Evolutionary conservation across 1,140 invertebrate genomes (phyloP), one percentile per base, ranked within the genome.

Genomic region (Ceratosolen solmsi): DNA sequence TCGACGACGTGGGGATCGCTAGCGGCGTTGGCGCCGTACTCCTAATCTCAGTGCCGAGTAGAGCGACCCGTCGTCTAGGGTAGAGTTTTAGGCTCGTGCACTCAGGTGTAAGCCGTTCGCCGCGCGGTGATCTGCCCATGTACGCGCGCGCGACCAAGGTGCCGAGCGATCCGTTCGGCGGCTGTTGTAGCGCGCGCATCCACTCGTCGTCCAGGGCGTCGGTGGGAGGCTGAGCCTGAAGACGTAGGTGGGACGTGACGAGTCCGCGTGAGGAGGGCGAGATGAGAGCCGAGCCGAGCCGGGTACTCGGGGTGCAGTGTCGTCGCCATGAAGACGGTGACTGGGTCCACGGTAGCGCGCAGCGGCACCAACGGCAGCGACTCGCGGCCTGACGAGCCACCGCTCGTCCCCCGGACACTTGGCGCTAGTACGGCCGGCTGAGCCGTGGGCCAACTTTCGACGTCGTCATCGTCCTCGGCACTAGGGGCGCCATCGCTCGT

Each of bases 271-370:
- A n/a, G n/a, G n/a, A n/a, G n/a, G n/a, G n/a, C n/a, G n/a, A n/a
- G 7, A 65, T 65, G 75, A 77, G 58, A 38, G 41, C 58, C 54
- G 41, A 77, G 4, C n/a, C 41, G 49, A 30, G 75, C 25, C 60
- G 51, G 22, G 33, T 79, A 63, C 65, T 22, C 46, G 77, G 51
- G 65, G 27, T 38, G 22, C 15, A 65, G 60, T 36, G 13, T 58
- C 33, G 0, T 51, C 70, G 72, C 30, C 36, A 58, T 27, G 25
- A 72, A 36, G 30, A 30, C n/a, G 30, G 27, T 41, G 25, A 30
- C 60, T 30, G n/a, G 22, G 17, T 74, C 63, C 30, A 17, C 27
- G 49, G 5, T 22, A 56, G 49, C 25, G 17, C 72, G 36, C 74
- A 27, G 13, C 46, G 33, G 54, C 58, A 17, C 11, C 36, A 30